Conservation (phyloP, 2,797 vertebrate genomes). For the Gymnopithys bicolor region DNA sequence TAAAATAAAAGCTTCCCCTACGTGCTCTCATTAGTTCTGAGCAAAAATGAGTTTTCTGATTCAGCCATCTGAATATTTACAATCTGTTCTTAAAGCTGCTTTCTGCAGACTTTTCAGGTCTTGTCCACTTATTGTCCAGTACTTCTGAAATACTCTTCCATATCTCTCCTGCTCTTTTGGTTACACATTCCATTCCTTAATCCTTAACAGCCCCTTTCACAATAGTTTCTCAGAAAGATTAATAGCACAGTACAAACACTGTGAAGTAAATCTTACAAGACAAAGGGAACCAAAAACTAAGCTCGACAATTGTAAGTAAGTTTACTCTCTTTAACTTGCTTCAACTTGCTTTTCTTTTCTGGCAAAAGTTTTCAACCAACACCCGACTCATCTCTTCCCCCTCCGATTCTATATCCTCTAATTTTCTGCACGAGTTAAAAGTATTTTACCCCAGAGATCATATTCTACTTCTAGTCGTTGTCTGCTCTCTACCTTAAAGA, state of each 20-base stretch:
- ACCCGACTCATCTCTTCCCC: background rate
- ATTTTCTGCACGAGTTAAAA: background rate
- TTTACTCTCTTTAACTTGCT: background rate
- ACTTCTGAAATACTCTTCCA: background rate
- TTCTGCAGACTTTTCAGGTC: background rate
- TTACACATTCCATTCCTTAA: conserved; percentile 23
- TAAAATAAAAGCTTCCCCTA: background rate
- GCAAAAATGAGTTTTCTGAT: background rate
- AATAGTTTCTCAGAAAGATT: background rate
- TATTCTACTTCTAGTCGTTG: background rate
- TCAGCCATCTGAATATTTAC: background rate
- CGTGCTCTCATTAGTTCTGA: background rate
- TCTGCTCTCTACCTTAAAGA: background rate
- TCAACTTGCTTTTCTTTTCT: background rate
- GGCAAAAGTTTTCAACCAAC: background rate
- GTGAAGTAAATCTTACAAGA: background rate
- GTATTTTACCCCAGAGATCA: background rate
- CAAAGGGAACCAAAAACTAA: background rate
- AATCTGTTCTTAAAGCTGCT: background rate
- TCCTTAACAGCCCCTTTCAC: conserved; percentile 22
- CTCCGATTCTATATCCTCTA: background rate
- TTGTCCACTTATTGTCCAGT: background rate
- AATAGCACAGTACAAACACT: background rate
- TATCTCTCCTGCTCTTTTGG: background rate
- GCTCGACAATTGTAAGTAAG: background rate